These are phyloP conservation scores for Rallus limicola DNA, from an alignment of 2,113 vertebrate genomes.

Conservation along the genomic window DNA sequence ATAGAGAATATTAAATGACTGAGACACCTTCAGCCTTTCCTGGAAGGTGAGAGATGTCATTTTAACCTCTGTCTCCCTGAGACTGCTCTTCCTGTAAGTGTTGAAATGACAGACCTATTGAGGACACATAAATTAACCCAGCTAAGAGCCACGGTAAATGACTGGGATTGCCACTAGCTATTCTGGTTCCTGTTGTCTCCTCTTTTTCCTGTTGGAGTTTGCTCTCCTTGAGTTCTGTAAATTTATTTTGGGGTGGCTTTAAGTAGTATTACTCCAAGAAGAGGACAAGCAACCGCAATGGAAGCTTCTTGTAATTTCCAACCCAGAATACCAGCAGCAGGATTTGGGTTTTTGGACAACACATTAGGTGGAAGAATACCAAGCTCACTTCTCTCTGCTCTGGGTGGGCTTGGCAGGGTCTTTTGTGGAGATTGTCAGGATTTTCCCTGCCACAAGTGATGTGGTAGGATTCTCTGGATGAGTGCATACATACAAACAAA, in stretches of 20 bases:
- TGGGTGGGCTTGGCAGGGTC: not conserved
- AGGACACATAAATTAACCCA: conserved; percentile 4
- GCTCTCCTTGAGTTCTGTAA: not conserved
- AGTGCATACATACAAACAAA: not conserved
- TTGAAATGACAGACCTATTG: not conserved
- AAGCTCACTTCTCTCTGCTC: not conserved
- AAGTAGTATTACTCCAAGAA: not conserved
- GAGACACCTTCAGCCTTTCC: conserved; percentile 22
- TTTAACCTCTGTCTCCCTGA: conserved; percentile 19
- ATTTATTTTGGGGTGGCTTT: not conserved
- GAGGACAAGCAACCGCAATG: not conserved
- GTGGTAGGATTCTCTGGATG: not conserved
- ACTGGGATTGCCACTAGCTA: not conserved
- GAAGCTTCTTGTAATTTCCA: not conserved
- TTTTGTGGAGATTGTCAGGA: not conserved
- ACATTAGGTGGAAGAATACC: not conserved
- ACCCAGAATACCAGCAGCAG: not conserved
- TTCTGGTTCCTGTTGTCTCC: not conserved
- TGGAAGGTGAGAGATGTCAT: conserved; percentile 39
- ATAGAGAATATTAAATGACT: not conserved
- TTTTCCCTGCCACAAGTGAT: not conserved
- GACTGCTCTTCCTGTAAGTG: conserved; percentile 22
- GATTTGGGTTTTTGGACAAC: not conserved
- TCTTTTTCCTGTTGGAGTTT: not conserved
- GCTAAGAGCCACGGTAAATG: not conserved